Conservation (phyloP, 2,113 vertebrate species). For the Conger conger region DNA sequence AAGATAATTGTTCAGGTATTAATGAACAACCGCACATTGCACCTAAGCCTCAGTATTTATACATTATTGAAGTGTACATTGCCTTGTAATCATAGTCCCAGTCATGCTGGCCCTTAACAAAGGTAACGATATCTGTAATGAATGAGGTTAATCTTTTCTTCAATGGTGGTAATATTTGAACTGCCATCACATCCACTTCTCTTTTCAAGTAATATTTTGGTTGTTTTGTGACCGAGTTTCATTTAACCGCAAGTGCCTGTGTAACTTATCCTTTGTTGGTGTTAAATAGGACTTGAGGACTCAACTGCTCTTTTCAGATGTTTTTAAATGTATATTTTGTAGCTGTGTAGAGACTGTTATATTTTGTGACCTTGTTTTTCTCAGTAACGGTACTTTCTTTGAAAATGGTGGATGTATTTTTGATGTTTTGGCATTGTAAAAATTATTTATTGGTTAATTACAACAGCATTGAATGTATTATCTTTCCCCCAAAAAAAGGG, state of each 20-base stretch:
- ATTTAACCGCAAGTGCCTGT: slow-evolving; percentile 73
- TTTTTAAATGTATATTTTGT: neutral
- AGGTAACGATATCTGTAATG: neutral
- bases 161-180: neutral
- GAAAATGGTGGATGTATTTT: neutral
- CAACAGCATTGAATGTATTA: neutral
- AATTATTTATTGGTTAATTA: neutral
- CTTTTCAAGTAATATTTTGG: neutral
- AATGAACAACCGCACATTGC: neutral
- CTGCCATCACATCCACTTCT: neutral
- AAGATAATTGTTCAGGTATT: neutral
- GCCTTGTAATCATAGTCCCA: neutral
- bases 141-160: neutral
- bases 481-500: neutral
- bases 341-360: neutral
- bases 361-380: neutral
- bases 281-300: slow-evolving; percentile 23
- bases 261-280: slow-evolving; percentile 46
- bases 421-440: neutral
- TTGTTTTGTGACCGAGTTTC: slow-evolving; percentile 36
- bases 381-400: neutral
- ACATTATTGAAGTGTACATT: neutral
- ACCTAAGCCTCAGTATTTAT: too few species aligned
- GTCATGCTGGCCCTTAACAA: neutral
- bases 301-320: neutral